phyloP scores from a whole-genome alignment of 2,797 vertebrate species.

The Orientallactaga sibirica region DNA sequence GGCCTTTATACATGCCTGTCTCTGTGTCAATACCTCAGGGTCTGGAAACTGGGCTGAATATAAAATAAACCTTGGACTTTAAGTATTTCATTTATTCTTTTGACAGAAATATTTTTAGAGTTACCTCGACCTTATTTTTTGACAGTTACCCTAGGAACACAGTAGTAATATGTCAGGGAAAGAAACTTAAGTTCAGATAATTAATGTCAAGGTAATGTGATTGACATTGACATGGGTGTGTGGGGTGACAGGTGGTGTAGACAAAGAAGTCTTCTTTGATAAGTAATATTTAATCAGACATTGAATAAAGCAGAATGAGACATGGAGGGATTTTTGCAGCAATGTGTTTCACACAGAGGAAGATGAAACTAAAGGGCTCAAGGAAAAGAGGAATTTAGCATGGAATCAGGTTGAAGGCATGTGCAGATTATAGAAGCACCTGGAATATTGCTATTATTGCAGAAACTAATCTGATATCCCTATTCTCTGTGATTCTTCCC shows the following conservation, averaged over 20 bases:
- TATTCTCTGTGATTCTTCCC: background rate
- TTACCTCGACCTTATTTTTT: background rate
- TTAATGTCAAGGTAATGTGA: background rate
- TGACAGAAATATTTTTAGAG: background rate
- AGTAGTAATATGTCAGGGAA: background rate
- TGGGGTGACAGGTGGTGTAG: background rate
- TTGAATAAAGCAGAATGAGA: constrained; percentile 2
- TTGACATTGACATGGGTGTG: background rate
- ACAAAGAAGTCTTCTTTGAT: background rate
- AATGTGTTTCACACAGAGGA: background rate
- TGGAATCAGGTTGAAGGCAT: background rate
- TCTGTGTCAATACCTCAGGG: background rate
- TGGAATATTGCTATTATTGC: background rate
- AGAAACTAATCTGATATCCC: background rate
- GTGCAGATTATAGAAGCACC: background rate
- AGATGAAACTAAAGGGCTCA: background rate
- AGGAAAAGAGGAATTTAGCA: background rate
- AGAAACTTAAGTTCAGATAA: constrained; percentile 13
- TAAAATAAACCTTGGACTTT: background rate
- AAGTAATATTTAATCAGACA: background rate
- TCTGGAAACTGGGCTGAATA: background rate
- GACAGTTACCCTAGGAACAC: background rate
- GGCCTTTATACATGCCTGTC: background rate
- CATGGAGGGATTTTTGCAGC: background rate
- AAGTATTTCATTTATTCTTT: constrained; percentile 1